Base-by-base conservation (phyloP, 2,888 invertebrate species). In the Tuta absoluta region DNA sequence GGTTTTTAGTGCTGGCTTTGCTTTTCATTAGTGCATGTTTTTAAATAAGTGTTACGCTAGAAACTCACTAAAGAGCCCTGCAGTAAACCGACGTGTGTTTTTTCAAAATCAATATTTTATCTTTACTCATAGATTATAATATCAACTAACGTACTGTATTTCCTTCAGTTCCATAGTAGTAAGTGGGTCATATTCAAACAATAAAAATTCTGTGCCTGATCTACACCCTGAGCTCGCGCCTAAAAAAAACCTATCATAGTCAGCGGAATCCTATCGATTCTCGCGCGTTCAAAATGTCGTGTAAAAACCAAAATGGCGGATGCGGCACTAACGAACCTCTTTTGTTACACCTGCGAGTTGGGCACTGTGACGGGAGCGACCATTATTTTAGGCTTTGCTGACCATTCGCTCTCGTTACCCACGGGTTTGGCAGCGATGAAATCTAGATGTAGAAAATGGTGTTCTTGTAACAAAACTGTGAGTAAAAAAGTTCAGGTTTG, bases 381-480 rank as follows among this genome's bases (percentile, higher is more conserved):
- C 76, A 85, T 86, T 86, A 85, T 82, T 86, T 82, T 80, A 79
- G 82, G 80, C 81, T 83, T 81, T 83, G 85, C 86, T 85, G 85
- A 82, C 82, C 81, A 75, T 79, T 76, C 76, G 68, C 65, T 69
- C 71, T 73, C 71, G 77, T 73, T 82, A 75, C 70, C 72, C 71
- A 41, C 7, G 24, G 60, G 24, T 45, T 60, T 60, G 60, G 19
- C 60, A 49, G 24, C 28, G 51, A 2, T 14, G 45, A 48, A 60
- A 60, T 10, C 60, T 58, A 19, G 58, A 19, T 37, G 38, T 37
- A 17, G 37, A 38, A 58, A 21, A 24, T 21, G 23, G 1, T n/a
- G 58, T 24, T 28, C 17, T 14, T 10, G 14, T 53, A 4, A 48
- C 19, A 19, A 19, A 17, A 3, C 5, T 10, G 17, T 24, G 17